These are phyloP conservation scores for Coregonus sp. DNA, from an alignment of 2,797 vertebrate genomes.

Conservation along the genomic window DNA sequence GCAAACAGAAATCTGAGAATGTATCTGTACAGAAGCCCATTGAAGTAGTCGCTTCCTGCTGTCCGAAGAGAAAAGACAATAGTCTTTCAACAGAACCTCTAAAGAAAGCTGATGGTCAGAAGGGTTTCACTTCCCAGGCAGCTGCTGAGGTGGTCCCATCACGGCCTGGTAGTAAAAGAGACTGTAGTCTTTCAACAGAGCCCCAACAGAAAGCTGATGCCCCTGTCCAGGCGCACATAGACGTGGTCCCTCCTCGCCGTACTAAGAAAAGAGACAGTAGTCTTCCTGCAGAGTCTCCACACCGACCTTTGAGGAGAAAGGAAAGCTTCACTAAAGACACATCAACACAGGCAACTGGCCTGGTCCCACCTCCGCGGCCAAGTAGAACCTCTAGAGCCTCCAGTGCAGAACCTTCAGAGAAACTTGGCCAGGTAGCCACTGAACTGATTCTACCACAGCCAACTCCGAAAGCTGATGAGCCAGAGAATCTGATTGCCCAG, in stretches of 20 bases:
- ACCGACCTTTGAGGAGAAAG: no score
- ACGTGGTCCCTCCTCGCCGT: background rate
- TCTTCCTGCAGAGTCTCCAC: background rate
- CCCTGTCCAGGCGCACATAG: constrained; percentile 1
- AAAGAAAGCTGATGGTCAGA: constrained; percentile 25
- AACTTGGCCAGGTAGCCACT: constrained; percentile 13
- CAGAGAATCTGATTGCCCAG: background rate
- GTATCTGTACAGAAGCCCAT: background rate
- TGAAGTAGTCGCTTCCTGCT: background rate
- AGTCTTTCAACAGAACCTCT: constrained; percentile 1
- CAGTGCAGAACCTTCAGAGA: constrained; percentile 11
- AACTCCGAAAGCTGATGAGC: constrained; percentile 8
- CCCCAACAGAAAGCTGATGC: constrained; percentile 14
- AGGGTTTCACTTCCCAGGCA: constrained; percentile 2
- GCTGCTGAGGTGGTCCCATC: background rate
- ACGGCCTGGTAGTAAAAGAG: constrained; percentile 17
- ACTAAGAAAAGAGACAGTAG: background rate
- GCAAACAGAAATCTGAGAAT: constrained; percentile 26
- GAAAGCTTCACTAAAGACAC: no score
- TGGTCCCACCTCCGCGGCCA: background rate
- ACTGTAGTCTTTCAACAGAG: constrained; percentile 8
- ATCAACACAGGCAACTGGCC: background rate
- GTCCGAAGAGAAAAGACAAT: background rate
- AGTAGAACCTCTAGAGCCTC: constrained; percentile 11
- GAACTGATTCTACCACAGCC: background rate